Evolutionary conservation across 2,888 invertebrate species (phyloP).

Genomic region (Schizaphis graminum): DNA sequence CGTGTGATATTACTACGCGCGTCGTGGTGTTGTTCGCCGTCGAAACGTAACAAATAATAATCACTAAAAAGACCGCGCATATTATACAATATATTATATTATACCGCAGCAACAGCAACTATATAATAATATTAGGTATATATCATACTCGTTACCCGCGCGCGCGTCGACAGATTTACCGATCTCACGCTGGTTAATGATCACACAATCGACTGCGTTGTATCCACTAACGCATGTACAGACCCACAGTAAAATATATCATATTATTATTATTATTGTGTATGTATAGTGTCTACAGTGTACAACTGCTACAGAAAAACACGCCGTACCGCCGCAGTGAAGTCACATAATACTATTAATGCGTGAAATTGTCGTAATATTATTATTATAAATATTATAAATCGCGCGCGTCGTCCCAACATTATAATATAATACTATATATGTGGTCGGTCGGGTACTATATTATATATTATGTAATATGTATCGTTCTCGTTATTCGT

Average conservation of each 20-base stretch:
- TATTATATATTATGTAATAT: background rate
- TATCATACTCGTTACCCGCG: background rate
- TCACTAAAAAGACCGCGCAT: background rate
- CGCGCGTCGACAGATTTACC: slow-evolving; percentile 27
- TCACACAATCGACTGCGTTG: background rate
- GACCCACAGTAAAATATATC: background rate
- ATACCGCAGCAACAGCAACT: background rate
- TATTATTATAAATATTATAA: background rate
- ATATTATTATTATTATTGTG: background rate
- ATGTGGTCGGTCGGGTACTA: background rate
- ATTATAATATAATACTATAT: background rate
- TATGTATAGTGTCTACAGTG: background rate
- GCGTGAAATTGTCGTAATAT: background rate
- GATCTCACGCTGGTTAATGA: slow-evolving; percentile 55
- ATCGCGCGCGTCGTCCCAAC: background rate
- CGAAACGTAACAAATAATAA: background rate
- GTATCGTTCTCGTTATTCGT: background rate
- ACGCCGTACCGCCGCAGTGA: background rate
- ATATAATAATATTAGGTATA: background rate
- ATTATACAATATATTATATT: background rate
- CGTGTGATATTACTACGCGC: background rate
- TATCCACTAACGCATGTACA: background rate
- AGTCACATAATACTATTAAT: slow-evolving; percentile 1
- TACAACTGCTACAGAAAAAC: background rate
- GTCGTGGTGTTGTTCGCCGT: background rate